Evolutionary conservation across 2,797 vertebrate species (phyloP).

Genomic region (Pyrocephalus nanus): DNA sequence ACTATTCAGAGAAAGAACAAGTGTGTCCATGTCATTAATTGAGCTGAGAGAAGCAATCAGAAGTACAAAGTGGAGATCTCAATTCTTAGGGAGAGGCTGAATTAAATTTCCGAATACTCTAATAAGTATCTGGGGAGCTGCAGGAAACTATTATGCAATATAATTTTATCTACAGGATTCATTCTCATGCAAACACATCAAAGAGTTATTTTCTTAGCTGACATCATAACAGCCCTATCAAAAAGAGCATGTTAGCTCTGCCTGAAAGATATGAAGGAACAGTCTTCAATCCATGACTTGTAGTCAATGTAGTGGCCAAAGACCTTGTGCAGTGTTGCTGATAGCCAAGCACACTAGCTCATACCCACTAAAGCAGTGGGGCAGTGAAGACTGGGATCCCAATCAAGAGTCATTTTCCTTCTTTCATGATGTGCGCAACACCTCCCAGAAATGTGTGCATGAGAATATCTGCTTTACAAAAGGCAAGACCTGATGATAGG

Average conservation of each 20-base stretch:
- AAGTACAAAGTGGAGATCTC: background rate
- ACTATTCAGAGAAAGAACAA: slow-evolving; percentile 24
- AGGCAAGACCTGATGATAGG: background rate
- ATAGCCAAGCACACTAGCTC: background rate
- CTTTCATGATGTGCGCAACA: background rate
- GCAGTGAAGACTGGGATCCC: background rate
- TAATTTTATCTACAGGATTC: slow-evolving; percentile 1
- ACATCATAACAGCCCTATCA: background rate
- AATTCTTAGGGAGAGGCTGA: slow-evolving; percentile 14
- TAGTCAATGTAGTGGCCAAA: background rate
- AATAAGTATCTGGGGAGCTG: background rate
- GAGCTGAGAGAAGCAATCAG: slow-evolving; percentile 25
- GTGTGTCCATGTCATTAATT: slow-evolving; percentile 25
- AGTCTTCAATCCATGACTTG: background rate
- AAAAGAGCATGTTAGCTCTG: background rate
- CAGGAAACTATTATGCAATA: background rate
- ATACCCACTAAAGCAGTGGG: background rate
- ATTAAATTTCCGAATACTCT: slow-evolving; percentile 12
- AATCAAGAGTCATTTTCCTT: background rate
- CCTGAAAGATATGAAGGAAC: background rate
- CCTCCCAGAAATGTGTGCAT: background rate
- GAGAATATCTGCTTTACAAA: background rate
- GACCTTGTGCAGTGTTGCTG: background rate
- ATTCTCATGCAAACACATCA: background rate
- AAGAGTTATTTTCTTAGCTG: background rate